Evolutionary conservation across 1,140 invertebrate species (phyloP).

Genomic region (Pinna nobilis): DNA sequence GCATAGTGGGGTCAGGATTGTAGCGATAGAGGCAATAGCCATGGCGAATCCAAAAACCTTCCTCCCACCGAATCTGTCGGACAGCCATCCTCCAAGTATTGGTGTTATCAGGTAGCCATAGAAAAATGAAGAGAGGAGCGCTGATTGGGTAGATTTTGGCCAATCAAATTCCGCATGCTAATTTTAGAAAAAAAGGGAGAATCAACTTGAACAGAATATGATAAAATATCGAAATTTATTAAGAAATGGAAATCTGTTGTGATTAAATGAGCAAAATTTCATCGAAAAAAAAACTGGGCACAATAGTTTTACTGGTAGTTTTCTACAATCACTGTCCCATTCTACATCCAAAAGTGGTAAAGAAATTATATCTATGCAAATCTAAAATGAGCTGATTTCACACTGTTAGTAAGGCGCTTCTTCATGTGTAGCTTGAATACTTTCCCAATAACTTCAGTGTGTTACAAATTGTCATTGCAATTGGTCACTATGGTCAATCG

Average conservation of each 20-base stretch:
- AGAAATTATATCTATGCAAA: too few species aligned
- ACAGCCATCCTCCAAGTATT: slow-evolving; percentile 73
- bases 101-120: slow-evolving; percentile 74
- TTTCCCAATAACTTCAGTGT: too few species aligned
- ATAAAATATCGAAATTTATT: not conserved
- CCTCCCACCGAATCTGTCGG: slow-evolving; percentile 72
- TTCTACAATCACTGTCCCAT: slow-evolving; percentile 17
- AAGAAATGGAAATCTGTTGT: too few species aligned
- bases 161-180: slow-evolving; percentile 72
- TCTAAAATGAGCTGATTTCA: too few species aligned
- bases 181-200: slow-evolving; percentile 12
- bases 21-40: slow-evolving; percentile 57
- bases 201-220: not conserved
- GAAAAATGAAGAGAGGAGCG: slow-evolving; percentile 73
- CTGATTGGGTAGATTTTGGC: slow-evolving; percentile 70
- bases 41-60: slow-evolving; percentile 66
- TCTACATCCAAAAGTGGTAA: too few species aligned
- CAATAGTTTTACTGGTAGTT: slow-evolving; percentile 10
- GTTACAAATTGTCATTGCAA: too few species aligned
- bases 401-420: too few species aligned
- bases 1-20: slow-evolving; percentile 68
- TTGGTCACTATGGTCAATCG: too few species aligned
- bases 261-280: not conserved
- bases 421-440: too few species aligned
- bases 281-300: not conserved